phyloP scores from a whole-genome alignment of 2,888 invertebrate species.

The Patella pellucida region DNA sequence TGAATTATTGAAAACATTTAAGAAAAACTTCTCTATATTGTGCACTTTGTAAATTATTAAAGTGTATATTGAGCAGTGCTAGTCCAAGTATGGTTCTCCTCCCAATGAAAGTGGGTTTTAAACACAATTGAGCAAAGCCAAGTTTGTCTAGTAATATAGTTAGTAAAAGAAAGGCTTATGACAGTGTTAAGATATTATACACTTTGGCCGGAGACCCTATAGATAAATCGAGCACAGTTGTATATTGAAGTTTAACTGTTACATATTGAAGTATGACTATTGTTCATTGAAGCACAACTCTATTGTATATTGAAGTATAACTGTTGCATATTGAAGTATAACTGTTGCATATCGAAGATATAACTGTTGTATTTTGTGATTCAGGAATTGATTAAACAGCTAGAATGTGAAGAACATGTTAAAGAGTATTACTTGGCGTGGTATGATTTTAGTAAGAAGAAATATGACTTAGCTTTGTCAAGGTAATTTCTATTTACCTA shows the following conservation, averaged over 20 bases:
- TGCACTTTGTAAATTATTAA: too few relatives aligned
- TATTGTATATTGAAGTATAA: background rate
- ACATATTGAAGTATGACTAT: too few relatives aligned
- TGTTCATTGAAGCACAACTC: background rate
- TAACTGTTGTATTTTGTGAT: background rate
- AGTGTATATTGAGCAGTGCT: too few relatives aligned
- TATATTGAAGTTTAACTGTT: too few relatives aligned
- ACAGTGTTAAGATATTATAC: too few relatives aligned
- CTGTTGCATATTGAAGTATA: constrained; percentile 5
- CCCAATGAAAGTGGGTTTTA: background rate
- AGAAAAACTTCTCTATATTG: too few relatives aligned
- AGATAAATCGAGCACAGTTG: too few relatives aligned
- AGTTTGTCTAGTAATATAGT: too few relatives aligned
- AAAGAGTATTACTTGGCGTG: constrained; percentile 1
- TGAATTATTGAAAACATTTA: too few relatives aligned
- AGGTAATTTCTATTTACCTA: background rate
- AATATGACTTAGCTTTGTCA: background rate
- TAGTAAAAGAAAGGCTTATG: too few relatives aligned
- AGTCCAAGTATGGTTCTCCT: background rate
- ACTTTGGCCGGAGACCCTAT: too few relatives aligned
- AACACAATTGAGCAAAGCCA: too few relatives aligned
- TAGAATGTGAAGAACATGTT: background rate
- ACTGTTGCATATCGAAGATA: constrained; percentile 7
- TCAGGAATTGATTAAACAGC: background rate
- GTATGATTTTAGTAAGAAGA: constrained; percentile 6